Evolutionary conservation across 2,888 invertebrate genomes (phyloP), one percentile per base, ranked within the genome.

Genomic region (Tipula unca): DNA sequence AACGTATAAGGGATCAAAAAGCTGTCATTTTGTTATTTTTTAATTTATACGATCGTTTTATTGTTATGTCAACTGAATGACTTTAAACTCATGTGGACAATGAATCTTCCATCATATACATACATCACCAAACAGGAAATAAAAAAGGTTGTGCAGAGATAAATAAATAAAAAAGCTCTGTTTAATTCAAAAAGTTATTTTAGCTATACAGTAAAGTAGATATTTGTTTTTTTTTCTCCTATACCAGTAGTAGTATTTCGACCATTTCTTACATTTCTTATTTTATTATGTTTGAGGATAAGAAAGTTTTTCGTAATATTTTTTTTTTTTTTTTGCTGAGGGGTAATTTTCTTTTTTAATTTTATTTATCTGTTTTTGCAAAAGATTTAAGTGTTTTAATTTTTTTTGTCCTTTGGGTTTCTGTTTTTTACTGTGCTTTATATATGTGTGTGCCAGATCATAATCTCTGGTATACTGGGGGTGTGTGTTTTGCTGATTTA

Each of bases 141-240:
- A 69, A 69, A 69, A 69, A 69, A 69, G 69, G 69, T 25, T 69
- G 69, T 69, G 10, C 25, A 25, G 25, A 69, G 69, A 69, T 69
- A 69, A 69, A 69, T 69, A 69, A 69, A 69, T 25, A 69, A 69
- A 69, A 25, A n/a, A n/a, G n/a, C n/a, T n/a, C n/a, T n/a, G 69
- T 69, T 69, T 69, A 69, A 69, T 69, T 69, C 69, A 69, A 69
- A 69, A 69, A 69, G 69, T 69, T 69, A 69, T 69, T 69, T 69
- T 69, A 25, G 69, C 69, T 69, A 54, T n/a, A 25, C 10, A 25
- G 69, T 69, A 69, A 69, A 69, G 69, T 69, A 69, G 6, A 54
- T 69, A 25, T 69, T 69, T 69, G 20, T 69, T 25, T 20, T 69
- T 25, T 69, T 69, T n/a, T 17, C 5, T 17, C 8, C 17, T 54